Evolutionary conservation across 2,113 vertebrate species (phyloP), one percentile per base, ranked within the genome.

Genomic region (Choloepus hoffmanni): DNA sequence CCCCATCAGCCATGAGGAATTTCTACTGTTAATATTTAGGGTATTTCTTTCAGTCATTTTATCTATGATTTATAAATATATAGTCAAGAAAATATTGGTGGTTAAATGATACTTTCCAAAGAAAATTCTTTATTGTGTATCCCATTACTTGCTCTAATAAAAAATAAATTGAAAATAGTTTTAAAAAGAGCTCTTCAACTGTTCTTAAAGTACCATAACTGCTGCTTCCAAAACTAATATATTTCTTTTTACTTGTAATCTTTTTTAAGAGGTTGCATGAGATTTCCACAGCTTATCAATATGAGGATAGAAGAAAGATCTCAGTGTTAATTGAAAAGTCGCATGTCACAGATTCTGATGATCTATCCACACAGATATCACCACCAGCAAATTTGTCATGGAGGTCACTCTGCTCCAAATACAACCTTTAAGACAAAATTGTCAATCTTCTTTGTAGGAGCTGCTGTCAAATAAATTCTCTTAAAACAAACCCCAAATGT

Each of bases 291-390:
- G 98, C 99, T 98, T 99, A 96, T 99, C 98, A 92, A 99, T 99
- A 96, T 99, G 99, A 0, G 99, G 99, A 95, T 99, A 99, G 91
- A 99, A 99, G 79, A 99, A 99, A 89, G 99, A 99, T 28, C 99
- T 99, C 96, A 99, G 73, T 0, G 99, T 99, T 95, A 99, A 98
- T 96, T 99, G 99, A 12, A 99, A 99, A 1, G 99, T 99, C 97
- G 98, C 99, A 99, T 1, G 99, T 99, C 96, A 99, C 99, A 0
- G 99, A 99, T 97, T 99, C 99, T 4, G 99, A 99, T 0, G 99
- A 99, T 73, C 99, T 99, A 92, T 99, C 99, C 97, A 99, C 98
- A 36, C 98, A 99, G 89, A 99, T 98, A 67, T 99, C 99, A 3
- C 98, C 98, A 85, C 99, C 99, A 23, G 99, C 99, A 98, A 99